These are phyloP conservation scores for Nebria salina DNA, from an alignment of 2,888 invertebrate genomes.

Conservation along the genomic window DNA sequence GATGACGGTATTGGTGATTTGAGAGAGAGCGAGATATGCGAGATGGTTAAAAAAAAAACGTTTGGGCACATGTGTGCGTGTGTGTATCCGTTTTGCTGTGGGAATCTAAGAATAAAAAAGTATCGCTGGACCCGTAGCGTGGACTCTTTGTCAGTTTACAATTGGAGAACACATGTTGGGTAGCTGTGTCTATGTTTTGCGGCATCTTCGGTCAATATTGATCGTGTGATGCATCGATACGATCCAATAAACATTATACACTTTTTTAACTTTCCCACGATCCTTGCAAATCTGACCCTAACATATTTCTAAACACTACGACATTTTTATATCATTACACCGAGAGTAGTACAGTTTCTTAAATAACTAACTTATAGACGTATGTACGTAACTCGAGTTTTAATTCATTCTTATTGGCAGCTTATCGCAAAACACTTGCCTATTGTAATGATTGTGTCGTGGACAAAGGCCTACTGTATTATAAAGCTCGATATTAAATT, in stretches of 20 bases:
- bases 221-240: neutral
- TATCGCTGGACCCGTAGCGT: conserved; percentile 26
- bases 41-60: conserved; percentile 16
- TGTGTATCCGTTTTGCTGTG: conserved; percentile 24
- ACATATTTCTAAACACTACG: neutral
- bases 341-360: too few species aligned
- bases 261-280: neutral
- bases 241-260: neutral
- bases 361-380: too few species aligned
- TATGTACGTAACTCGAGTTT: too few species aligned
- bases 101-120: conserved; percentile 34
- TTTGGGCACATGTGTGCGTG: conserved; percentile 34
- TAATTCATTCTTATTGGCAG: neutral
- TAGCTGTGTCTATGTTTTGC: neutral
- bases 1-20: conserved; percentile 4
- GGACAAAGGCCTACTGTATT: conserved; percentile 19
- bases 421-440: conserved; percentile 35
- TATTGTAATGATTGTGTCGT: conserved; percentile 32
- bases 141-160: conserved; percentile 30
- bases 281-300: neutral
- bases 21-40: conserved; percentile 16
- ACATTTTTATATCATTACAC: neutral
- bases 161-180: conserved; percentile 27
- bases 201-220: neutral
- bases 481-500: conserved; percentile 38